Evolutionary conservation across 2,113 vertebrate species (phyloP), one percentile per base, ranked within the genome.

Genomic region (Eupsittula cactorum): DNA sequence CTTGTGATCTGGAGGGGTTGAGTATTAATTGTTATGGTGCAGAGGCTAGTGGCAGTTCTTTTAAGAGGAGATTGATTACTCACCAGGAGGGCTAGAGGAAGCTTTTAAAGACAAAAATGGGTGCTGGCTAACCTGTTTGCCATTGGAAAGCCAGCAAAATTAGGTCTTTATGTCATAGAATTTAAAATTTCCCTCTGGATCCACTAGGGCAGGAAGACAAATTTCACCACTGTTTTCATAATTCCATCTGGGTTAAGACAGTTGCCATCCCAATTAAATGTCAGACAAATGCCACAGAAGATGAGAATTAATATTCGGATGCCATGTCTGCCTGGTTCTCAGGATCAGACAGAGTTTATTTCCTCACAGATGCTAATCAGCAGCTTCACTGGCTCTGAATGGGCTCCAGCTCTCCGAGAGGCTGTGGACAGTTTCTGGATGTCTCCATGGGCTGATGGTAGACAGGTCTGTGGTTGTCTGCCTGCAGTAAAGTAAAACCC

Each of bases 381-480:
- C 71, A 74, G 71, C 82, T 79, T 88, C 1, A 1, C 50, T 25
- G 67, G 82, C 86, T 64, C 93, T 94, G 88, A 71, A 47, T 0
- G 1, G 23, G 82, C 84, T 90, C 46, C 96, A 94, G 86, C 64
- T 49, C 50, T 35, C 55, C 16, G 2, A 9, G 53, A 37, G 71
- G 41, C 68, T 0, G 0, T 6, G 42, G 52, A 14, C 1, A 1
- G 52, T 13, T 67, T 37, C 44, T 86, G 64, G 44, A 31, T 62
- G 35, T 76, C 23, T 3, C 65, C 49, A 50, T 2, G 6, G 52
- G 39, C 52, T 47, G 53, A 9, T 10, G 64, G 33, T 15, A 4
- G 28, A 2, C 67, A 42, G 57, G 46, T 49, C 46, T 31, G 50
- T 28, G 89, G 17, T n/a, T 39, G 35, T 37, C 49, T 44, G 69